Percentiles rank a stretch among this genome's conserved stretches.
These are phyloP conservation scores for Cryptoleucopteryx plumbea DNA, from an alignment of 2,113 vertebrate species.

Conservation along the genomic window DNA sequence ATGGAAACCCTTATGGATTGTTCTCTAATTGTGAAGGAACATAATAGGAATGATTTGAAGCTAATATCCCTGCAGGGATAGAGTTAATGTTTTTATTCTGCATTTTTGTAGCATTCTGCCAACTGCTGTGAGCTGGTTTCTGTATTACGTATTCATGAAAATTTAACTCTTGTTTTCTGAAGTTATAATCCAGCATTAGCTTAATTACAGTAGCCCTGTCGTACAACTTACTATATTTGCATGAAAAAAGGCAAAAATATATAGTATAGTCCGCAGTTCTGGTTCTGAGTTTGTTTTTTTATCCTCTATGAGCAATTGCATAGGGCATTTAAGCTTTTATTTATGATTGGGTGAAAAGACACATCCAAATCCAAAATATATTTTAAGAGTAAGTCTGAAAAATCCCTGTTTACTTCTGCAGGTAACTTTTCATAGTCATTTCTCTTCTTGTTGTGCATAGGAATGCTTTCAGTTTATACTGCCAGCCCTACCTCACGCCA, in stretches of 20 bases:
- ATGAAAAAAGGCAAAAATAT: neutral
- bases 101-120: neutral
- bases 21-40: neutral
- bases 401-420: neutral
- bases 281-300: neutral
- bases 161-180: neutral
- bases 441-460: constrained; percentile 70
- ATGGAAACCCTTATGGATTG: neutral
- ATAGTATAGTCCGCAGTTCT: neutral
- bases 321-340: neutral
- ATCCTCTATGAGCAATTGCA: neutral
- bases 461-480: constrained; percentile 99
- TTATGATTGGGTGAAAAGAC: neutral
- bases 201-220: neutral
- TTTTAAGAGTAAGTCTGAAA: neutral
- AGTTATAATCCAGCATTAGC: neutral
- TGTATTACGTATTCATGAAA: neutral
- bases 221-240: neutral
- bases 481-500: constrained; percentile 97
- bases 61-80: neutral
- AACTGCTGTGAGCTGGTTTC: neutral
- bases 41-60: neutral
- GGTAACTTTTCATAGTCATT: constrained; percentile 35
- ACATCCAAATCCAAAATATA: neutral
- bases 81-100: neutral